Conservation (phyloP, 2,797 vertebrate species). For the Chelon auratus region DNA sequence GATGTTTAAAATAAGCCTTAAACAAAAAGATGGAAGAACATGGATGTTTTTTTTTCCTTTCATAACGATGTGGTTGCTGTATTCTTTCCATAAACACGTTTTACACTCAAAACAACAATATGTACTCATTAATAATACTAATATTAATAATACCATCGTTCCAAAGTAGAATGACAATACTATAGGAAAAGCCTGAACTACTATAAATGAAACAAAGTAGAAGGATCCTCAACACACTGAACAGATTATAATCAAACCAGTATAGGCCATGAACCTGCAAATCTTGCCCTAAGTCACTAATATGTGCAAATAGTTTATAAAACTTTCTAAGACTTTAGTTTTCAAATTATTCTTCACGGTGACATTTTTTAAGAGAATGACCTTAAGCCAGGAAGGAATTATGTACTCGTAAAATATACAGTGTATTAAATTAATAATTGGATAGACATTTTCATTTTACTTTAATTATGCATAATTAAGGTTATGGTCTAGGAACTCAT, state of each 20-base stretch:
- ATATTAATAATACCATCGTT: background rate
- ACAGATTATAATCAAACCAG: background rate
- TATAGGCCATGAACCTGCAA: background rate
- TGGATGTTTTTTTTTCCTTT: too few relatives aligned
- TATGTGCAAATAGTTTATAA: background rate
- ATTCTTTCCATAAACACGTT: too few relatives aligned
- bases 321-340: background rate
- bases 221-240: background rate
- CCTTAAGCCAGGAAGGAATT: conserved; percentile 5
- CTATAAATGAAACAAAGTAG: background rate
- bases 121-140: background rate
- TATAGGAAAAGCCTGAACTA: background rate
- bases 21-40: too few relatives aligned
- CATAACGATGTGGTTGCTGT: too few relatives aligned
- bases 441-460: conserved; percentile 19
- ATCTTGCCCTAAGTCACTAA: background rate
- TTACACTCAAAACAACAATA: background rate
- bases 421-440: conserved; percentile 9
- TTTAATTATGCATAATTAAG: conserved; percentile 43
- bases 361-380: conserved; percentile 23
- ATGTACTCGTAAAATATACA: background rate
- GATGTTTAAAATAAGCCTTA: too few relatives aligned
- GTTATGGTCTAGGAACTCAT: background rate
- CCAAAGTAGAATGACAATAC: background rate
- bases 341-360: background rate